Evolutionary conservation across 2,113 vertebrate genomes (phyloP), one percentile per base, ranked within the genome.

Genomic region (Mustela lutreola): DNA sequence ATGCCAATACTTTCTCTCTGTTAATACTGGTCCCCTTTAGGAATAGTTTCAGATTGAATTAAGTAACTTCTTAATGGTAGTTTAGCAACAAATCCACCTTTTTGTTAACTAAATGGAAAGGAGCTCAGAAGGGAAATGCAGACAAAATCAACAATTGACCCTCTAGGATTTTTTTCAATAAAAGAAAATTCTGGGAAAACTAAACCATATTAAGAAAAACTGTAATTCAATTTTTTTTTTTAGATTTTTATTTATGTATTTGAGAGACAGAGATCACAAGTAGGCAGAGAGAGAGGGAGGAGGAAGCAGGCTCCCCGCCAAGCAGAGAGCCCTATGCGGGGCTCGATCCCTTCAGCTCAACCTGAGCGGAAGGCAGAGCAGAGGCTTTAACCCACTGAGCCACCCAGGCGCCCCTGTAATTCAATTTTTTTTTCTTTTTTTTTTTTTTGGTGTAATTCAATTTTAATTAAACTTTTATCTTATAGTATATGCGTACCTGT

Each of bases 81-180:
- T 83, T 90, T 95, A 78, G 53, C 48, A 82, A 79, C 45, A 94
- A 92, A 86, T 87, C 78, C 11, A 75, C 48, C 39, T 91, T 56
- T 84, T 95, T 89, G 33, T 92, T 89, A 89, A 91, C 15, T 70
- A 85, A 95, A 75, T 85, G 42, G 31, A 82, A 95, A 92, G 71
- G 85, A 28, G 60, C 70, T 91, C 60, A 76, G 11, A 21, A 89
- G 48, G 24, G 26, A 89, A 93, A 83, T 65, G 11, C 28, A 82
- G 73, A 82, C 24, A 58, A 86, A 80, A 81, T 36, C n/a, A 8
- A 83, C 58, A 48, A 14, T 58, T 88, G 45, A 79, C 21, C 33
- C 4, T 14, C 45, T 28, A 28, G 21, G 3, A 83, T 67, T 79
- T 90, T 90, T 73, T 33, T 90, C 53, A 93, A 22, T 11, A 67